phyloP scores from a whole-genome alignment of 1,140 invertebrate genomes.

The Pemphigus obesinymphae region DNA sequence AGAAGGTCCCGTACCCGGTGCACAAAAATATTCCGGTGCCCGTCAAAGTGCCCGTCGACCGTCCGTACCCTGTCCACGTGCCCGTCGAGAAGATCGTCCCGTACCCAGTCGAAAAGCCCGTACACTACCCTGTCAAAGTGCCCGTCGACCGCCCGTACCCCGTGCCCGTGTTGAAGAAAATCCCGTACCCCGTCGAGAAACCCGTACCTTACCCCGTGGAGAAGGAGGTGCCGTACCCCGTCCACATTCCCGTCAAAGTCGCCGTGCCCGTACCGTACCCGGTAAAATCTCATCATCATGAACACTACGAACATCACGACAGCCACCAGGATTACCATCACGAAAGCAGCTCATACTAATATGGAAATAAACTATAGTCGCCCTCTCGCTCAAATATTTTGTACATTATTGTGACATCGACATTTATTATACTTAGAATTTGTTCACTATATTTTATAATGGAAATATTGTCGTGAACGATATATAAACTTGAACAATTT shows the following conservation, averaged over 20 bases:
- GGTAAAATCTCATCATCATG: no score
- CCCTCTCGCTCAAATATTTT: no score
- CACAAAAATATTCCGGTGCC: constrained; percentile 46
- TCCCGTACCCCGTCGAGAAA: constrained; percentile 54
- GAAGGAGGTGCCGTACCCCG: constrained; percentile 63
- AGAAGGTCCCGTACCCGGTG: constrained; percentile 57
- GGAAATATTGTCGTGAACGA: no score
- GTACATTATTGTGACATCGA: no score
- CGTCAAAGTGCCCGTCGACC: constrained; percentile 45
- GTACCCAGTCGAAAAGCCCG: constrained; percentile 44
- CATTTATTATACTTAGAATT: no score
- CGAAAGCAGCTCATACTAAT: no score
- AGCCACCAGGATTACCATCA: no score
- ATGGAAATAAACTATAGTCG: no score
- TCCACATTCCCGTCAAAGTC: constrained; percentile 55
- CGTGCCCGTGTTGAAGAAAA: constrained; percentile 54
- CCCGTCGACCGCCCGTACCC: constrained; percentile 56
- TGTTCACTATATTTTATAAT: no score
- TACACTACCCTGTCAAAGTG: constrained; percentile 62
- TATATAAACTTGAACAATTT: no score
- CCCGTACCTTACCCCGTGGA: constrained; percentile 61
- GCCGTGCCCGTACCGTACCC: constrained; percentile 58
- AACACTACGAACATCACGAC: no score
- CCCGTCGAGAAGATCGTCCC: constrained; percentile 43
- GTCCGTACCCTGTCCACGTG: constrained; percentile 46